Evolutionary conservation across 2,888 invertebrate genomes (phyloP).

Genomic region (Acronicta aceris): DNA sequence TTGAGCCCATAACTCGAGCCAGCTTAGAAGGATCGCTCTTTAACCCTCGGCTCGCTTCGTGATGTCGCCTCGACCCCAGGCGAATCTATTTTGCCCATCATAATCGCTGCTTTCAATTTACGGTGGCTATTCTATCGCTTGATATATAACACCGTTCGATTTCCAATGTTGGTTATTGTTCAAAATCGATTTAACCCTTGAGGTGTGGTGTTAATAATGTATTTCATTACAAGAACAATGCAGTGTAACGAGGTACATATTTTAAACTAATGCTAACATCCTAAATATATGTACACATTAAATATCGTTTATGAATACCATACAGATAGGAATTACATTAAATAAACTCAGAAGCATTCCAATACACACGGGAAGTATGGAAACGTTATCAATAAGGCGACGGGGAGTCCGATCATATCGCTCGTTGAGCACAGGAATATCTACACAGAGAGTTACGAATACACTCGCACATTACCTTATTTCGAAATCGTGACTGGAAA

Average conservation of each 20-base stretch:
- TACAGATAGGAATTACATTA: constrained; percentile 78
- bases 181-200: constrained; percentile 59
- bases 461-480: constrained; percentile 73
- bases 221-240: constrained; percentile 36
- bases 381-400: constrained; percentile 87
- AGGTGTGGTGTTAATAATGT: constrained; percentile 29
- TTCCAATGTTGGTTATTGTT: constrained; percentile 63
- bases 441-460: constrained; percentile 78
- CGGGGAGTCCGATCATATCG: constrained; percentile 87
- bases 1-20: constrained; percentile 81
- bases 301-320: constrained; percentile 56
- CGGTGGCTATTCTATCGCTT: constrained; percentile 79
- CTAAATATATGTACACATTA: constrained; percentile 56
- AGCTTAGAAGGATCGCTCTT: constrained; percentile 82
- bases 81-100: constrained; percentile 86
- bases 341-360: constrained; percentile 86
- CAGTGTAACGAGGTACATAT: constrained; percentile 13
- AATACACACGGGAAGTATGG: constrained; percentile 86
- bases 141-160: constrained; percentile 72
- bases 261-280: constrained; percentile 33
- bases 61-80: constrained; percentile 84
- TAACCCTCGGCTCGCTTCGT: constrained; percentile 82
- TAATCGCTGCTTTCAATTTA: constrained; percentile 87
- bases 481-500: constrained; percentile 76
- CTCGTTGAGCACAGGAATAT: constrained; percentile 75